phyloP scores from a whole-genome alignment of 2,888 invertebrate genomes.

The Formica aserva region DNA sequence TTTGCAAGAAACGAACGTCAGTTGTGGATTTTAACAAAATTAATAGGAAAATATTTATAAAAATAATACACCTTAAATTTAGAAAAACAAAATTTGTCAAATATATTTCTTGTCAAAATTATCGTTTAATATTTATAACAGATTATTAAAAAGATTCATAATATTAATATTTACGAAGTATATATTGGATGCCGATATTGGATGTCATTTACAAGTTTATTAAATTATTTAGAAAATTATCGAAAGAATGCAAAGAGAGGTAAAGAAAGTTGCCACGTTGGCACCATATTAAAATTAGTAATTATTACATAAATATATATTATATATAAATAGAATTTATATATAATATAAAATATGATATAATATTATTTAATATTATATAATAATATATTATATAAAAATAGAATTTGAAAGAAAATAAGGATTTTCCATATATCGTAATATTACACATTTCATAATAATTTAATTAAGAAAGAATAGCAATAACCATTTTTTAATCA shows the following conservation, averaged over 20 bases:
- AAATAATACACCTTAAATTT: not conserved
- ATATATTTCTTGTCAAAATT: not conserved
- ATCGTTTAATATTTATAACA: not conserved
- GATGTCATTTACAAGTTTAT: not conserved
- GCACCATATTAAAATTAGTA: not conserved
- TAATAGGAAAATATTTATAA: not conserved
- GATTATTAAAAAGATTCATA: not conserved
- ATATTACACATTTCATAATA: not conserved
- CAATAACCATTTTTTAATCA: not conserved
- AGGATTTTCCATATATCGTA: not conserved
- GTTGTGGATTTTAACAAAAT: not conserved
- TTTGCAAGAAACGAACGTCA: not conserved
- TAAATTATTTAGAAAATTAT: slow-evolving; percentile 6
- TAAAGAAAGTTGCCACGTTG: not conserved
- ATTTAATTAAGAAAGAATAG: not conserved
- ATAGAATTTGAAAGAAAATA: not conserved
- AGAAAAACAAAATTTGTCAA: not conserved
- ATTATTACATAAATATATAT: not conserved
- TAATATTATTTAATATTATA: not conserved
- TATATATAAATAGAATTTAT: not conserved
- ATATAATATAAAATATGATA: not conserved
- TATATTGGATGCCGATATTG: not conserved
- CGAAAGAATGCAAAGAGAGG: not conserved
- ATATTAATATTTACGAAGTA: not conserved
- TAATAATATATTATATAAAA: not conserved